A percentile compares a stretch with the other conserved stretches of the same genome.
Evolutionary conservation across 1,140 invertebrate genomes (phyloP).

Genomic region (Drosophila bocki): DNA sequence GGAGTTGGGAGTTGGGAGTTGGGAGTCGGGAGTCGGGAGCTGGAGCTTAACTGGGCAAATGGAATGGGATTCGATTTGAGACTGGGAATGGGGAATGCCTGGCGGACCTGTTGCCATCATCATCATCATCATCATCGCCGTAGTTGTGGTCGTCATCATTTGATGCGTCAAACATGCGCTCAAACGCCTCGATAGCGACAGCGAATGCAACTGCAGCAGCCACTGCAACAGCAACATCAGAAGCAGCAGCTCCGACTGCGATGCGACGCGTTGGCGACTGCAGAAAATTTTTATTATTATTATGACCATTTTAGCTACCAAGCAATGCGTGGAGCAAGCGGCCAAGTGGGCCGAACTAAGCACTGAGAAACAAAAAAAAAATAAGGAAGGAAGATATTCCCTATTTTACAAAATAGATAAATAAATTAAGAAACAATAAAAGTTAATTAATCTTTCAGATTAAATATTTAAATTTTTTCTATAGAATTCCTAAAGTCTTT

Average conservation of each 20-base stretch:
- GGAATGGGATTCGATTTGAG: conserved; percentile 31
- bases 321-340: conserved; percentile 71
- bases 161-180: conserved; percentile 81
- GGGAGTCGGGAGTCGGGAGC: conserved; percentile 8
- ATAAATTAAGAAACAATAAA: no score
- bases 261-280: conserved; percentile 47
- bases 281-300: conserved; percentile 82
- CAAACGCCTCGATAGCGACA: conserved; percentile 69
- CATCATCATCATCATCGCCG: conserved; percentile 18
- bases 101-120: conserved; percentile 63
- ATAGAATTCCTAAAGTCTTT: no score
- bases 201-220: conserved; percentile 27
- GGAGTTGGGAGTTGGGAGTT: conserved; percentile 50
- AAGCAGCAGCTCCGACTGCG: conserved; percentile 17
- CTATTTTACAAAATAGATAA: no score
- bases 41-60: conserved; percentile 32
- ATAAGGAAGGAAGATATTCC: not conserved
- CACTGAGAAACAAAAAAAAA: conserved; percentile 13
- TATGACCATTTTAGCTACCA: conserved; percentile 80
- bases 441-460: no score
- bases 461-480: no score
- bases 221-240: conserved; percentile 1
- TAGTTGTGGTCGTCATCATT: conserved; percentile 50
- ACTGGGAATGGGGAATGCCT: conserved; percentile 46
- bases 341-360: conserved; percentile 47